Base-by-base conservation (phyloP, 1,140 invertebrate genomes). In the Drosophila prosaltans region DNA sequence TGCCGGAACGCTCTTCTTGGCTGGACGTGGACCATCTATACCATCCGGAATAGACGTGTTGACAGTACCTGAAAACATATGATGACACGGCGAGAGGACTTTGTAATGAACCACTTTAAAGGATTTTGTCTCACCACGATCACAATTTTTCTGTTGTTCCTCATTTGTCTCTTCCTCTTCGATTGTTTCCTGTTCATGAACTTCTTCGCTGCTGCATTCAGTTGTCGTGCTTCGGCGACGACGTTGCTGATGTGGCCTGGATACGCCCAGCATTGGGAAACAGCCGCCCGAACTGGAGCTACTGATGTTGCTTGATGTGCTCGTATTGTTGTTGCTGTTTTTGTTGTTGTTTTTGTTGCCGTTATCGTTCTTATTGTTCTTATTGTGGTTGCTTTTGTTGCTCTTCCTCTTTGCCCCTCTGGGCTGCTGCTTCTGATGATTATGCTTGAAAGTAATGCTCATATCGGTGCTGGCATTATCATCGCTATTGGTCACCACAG, bases 401-500 rank as follows among this genome's bases (percentile, higher is more conserved):
- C 1, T 6, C 32, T 36, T 36, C 6, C 6, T 36, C 32, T 36
- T 36, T 5, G 32, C 32, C 3, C 3, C 3, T 36, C 32, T 36
- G 2, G 24, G 2, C 5, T 7, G 5, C 16, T 28, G 26, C 45
- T 36, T 32, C 2, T 0, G 8, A 3, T 21, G 2, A 6, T n/a
- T 2, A 4, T 45, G 55, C 11, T 58, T 16, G 2, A 45, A 9
- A 9, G 10, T 60, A 8, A 36, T 4, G 39, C 51, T 51, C 16
- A n/a, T 40, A 11, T 72, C 63, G 10, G 21, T 57, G 59, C 32
- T 61, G 36, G 9, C 26, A 51, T 51, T 51, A 26, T 59, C 57
- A 32, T 39, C 57, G 32, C 57, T 40, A 16, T 59, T 32, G 21
- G 24, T 10, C 8, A 7, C 16, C 5, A 26, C 8, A 51, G 8